A percentile compares a stretch with the other conserved stretches of the same genome.
phyloP scores from a whole-genome alignment of 2,113 vertebrate species.

The Pterocles orientalis region DNA sequence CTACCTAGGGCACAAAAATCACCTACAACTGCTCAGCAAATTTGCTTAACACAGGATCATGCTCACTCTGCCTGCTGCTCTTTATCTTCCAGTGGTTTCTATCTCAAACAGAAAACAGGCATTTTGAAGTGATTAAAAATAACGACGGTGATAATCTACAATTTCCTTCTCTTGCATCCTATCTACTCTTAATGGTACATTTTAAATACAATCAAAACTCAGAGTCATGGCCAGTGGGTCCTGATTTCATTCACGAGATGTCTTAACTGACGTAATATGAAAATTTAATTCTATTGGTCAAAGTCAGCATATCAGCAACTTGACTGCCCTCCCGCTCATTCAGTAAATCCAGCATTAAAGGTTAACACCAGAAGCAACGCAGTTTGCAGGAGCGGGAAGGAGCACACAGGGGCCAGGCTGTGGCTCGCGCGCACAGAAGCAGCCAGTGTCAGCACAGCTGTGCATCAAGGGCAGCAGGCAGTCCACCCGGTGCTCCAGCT shows the following conservation, averaged over 20 bases:
- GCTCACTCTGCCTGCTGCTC: not conserved
- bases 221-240: not conserved
- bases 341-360: not conserved
- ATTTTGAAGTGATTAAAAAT: not conserved
- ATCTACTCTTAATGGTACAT: not conserved
- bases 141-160: not conserved
- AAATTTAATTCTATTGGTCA: not conserved
- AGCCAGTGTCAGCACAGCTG: not conserved
- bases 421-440: not conserved
- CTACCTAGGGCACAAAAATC: not conserved
- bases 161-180: not conserved
- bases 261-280: not conserved
- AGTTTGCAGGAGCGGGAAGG: not conserved
- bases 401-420: not conserved
- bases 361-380: not conserved
- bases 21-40: not conserved
- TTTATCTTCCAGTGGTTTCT: not conserved
- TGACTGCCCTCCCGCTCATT: not conserved
- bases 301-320: not conserved
- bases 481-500: not conserved
- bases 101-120: not conserved
- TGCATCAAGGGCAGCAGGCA: not conserved
- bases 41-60: not conserved
- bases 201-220: not conserved
- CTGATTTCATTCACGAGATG: not conserved